phyloP scores from a whole-genome alignment of 2,797 vertebrate species.

The Xenops minutus region DNA sequence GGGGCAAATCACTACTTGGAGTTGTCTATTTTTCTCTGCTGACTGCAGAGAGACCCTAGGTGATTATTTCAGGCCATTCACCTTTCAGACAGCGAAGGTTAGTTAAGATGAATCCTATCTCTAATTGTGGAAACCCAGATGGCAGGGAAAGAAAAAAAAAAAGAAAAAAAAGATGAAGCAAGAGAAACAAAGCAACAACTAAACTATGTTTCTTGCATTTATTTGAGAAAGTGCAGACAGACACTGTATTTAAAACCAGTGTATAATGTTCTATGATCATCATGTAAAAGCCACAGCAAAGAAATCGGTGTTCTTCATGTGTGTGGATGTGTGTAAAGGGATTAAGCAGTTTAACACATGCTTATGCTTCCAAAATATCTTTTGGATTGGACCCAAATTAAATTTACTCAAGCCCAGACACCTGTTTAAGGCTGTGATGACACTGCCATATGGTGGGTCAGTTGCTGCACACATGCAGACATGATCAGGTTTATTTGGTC shows the following conservation, averaged over 20 bases:
- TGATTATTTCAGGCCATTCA: constrained; percentile 64
- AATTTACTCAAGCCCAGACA: constrained; percentile 18
- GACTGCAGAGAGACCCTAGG: constrained; percentile 28
- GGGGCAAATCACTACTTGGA: constrained; percentile 55
- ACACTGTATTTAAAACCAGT: not conserved
- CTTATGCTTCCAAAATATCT: constrained; percentile 1
- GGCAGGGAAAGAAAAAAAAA: not conserved
- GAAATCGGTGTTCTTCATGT: not conserved
- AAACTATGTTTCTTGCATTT: not conserved
- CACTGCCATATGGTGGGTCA: constrained; percentile 47
- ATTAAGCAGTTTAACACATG: not conserved
- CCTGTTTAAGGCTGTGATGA: constrained; percentile 37
- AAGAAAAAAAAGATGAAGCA: not conserved
- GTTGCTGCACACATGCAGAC: not conserved
- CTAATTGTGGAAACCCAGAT: constrained; percentile 62
- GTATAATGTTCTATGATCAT: not conserved
- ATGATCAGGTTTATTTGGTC: not conserved
- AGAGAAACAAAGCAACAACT: not conserved
- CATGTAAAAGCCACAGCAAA: not conserved
- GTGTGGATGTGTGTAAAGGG: not conserved
- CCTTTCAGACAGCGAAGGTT: constrained; percentile 59
- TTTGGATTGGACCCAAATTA: constrained; percentile 38
- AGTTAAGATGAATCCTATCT: constrained; percentile 59
- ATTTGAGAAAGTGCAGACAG: not conserved
- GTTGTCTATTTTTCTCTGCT: constrained; percentile 50